These are phyloP conservation scores for Helogale parvula DNA, from an alignment of 2,113 vertebrate genomes.

Conservation along the genomic window DNA sequence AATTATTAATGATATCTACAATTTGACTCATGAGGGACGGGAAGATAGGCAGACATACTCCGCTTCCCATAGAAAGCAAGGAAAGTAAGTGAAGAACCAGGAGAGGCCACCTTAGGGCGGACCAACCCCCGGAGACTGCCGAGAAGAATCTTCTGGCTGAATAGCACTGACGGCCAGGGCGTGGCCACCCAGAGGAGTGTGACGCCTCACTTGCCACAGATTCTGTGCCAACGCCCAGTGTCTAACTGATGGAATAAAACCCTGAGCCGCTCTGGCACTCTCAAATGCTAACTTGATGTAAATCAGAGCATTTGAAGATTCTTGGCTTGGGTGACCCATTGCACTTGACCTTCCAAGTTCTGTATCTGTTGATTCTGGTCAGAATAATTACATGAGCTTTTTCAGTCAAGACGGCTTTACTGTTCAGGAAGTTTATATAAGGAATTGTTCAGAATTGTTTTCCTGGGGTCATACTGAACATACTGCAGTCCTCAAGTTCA, in stretches of 20 bases:
- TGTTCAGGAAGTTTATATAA: neutral
- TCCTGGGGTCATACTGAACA: neutral
- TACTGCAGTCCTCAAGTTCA: neutral
- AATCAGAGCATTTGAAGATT: neutral
- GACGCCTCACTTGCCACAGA: neutral
- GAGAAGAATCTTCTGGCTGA: neutral
- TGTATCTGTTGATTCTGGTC: neutral
- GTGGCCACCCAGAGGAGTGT: rapidly evolving
- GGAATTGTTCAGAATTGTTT: conserved; percentile 11
- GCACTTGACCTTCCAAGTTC: neutral
- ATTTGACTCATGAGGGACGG: conserved; percentile 45
- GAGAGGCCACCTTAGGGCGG: neutral
- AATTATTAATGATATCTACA: conserved; percentile 25
- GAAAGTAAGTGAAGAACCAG: neutral
- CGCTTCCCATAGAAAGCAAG: neutral
- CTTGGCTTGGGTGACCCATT: neutral
- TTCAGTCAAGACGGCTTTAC: neutral
- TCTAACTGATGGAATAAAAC: no score
- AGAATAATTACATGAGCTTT: neutral
- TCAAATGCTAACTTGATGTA: neutral
- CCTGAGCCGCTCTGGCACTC: neutral
- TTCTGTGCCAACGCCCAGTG: neutral
- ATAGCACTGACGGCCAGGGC: rapidly evolving
- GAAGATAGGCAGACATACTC: neutral
- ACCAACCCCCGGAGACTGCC: neutral